phyloP scores from a whole-genome alignment of 2,888 invertebrate species.

The Acleris cristana region DNA sequence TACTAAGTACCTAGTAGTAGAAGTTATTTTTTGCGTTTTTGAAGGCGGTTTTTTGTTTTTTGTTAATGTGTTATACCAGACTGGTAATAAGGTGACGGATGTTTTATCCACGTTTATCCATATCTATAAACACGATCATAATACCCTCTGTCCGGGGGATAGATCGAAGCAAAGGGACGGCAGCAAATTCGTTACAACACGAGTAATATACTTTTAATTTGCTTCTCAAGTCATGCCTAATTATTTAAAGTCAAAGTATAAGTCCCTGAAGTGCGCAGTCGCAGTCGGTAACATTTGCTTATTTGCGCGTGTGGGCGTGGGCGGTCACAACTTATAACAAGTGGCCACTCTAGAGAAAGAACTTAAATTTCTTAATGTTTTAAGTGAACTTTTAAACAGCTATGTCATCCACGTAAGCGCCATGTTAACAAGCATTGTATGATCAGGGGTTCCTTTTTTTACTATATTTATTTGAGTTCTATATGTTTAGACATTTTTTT shows the following conservation, averaged over 20 bases:
- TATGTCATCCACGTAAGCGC: constrained; percentile 8
- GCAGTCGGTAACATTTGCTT: constrained; percentile 12
- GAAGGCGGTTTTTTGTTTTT: too few relatives aligned
- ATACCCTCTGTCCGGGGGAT: too few relatives aligned
- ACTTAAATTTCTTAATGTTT: constrained; percentile 4
- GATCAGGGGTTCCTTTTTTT: not conserved
- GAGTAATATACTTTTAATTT: not conserved
- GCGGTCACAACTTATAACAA: not conserved
- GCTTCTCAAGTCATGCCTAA: not conserved
- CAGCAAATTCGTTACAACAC: too few relatives aligned
- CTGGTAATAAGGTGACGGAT: too few relatives aligned
- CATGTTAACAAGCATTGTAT: not conserved
- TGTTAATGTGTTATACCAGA: too few relatives aligned
- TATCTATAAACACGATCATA: too few relatives aligned
- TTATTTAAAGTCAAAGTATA: not conserved
- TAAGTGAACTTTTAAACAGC: constrained; percentile 1
- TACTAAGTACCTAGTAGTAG: too few relatives aligned
- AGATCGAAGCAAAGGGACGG: too few relatives aligned
- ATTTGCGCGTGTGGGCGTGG: constrained; percentile 2
- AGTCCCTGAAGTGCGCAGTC: not conserved
- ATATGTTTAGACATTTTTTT: too few relatives aligned
- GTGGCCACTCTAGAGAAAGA: not conserved
- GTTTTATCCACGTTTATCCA: too few relatives aligned
- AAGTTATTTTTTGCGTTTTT: too few relatives aligned
- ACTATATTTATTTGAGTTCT: too few relatives aligned